phyloP scores from a whole-genome alignment of 2,888 invertebrate species.

The Oxycera nigricornis region DNA sequence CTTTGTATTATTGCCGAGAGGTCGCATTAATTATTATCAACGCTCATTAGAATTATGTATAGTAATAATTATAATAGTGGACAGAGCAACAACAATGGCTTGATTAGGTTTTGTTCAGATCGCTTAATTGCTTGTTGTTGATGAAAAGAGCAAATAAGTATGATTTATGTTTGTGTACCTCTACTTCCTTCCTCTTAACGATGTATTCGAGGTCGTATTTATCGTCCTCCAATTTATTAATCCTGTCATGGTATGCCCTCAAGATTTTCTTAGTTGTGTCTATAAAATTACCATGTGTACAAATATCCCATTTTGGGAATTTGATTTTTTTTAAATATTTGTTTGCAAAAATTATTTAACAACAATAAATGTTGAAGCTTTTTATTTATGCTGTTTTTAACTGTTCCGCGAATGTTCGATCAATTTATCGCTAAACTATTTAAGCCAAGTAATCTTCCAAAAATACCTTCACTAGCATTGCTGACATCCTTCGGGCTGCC shows the following conservation, averaged over 20 bases:
- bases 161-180: constrained; percentile 73
- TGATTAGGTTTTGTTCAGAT: constrained; percentile 7
- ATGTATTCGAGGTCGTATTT: constrained; percentile 99
- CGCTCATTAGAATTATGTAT: neutral
- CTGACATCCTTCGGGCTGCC: constrained; percentile 91
- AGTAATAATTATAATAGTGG: constrained; percentile 1
- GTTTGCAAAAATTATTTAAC: neutral
- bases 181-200: constrained; percentile 97
- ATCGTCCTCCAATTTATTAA: constrained; percentile 64
- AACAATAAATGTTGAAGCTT: constrained; percentile 8
- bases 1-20: neutral
- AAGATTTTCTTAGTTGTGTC: constrained; percentile 58
- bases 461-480: constrained; percentile 90
- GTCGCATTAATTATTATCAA: neutral
- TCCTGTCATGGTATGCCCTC: constrained; percentile 59
- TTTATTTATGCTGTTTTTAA: neutral
- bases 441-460: neutral
- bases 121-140: constrained; percentile 1
- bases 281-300: constrained; percentile 48
- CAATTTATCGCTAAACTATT: too few species aligned
- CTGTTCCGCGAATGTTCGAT: neutral
- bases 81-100: constrained; percentile 15
- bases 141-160: neutral
- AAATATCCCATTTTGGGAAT: neutral
- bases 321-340: neutral